phyloP scores from a whole-genome alignment of 2,113 vertebrate species.

The Theropithecus gelada region DNA sequence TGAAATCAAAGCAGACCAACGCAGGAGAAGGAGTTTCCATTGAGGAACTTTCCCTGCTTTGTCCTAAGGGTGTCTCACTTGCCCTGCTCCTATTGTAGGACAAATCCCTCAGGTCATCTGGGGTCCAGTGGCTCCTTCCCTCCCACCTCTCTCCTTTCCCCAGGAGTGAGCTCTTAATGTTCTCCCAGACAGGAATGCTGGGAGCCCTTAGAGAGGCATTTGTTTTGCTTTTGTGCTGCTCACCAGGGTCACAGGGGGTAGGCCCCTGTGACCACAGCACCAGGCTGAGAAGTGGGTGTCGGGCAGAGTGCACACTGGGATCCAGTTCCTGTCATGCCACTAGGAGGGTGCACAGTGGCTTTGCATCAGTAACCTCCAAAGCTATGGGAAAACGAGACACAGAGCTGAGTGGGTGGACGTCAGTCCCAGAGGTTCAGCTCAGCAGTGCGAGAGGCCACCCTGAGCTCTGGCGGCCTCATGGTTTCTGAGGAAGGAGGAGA shows the following conservation, averaged over 20 bases:
- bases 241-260: fast-evolving
- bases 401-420: neutral
- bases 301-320: neutral
- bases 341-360: neutral
- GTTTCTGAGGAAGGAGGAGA: neutral
- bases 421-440: neutral
- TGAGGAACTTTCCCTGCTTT: neutral
- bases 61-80: neutral
- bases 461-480: neutral
- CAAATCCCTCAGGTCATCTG: neutral
- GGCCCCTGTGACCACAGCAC: neutral
- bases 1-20: conserved; percentile 17
- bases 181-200: neutral
- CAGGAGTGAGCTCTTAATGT: neutral
- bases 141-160: neutral
- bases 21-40: neutral
- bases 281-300: neutral
- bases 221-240: neutral
- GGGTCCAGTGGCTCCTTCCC: neutral
- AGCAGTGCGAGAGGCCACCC: neutral
- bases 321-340: neutral
- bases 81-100: neutral
- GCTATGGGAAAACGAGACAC: neutral
- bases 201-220: neutral
- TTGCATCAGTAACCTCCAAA: neutral